phyloP scores from a whole-genome alignment of 2,888 invertebrate species.

The Tenthredo amoena region DNA sequence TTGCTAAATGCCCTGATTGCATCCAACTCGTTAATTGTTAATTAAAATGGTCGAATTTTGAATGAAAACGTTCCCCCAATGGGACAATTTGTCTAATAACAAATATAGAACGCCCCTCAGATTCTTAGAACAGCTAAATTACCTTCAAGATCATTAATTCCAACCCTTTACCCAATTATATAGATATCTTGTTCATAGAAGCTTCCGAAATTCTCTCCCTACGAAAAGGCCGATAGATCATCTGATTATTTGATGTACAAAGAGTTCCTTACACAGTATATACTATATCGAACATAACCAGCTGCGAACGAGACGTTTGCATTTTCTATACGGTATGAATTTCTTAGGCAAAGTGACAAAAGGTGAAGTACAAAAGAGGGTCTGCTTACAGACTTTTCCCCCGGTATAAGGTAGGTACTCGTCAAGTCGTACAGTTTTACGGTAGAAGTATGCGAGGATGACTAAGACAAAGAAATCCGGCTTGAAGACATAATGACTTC shows the following conservation, averaged over 20 bases:
- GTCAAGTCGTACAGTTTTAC: conserved; percentile 1
- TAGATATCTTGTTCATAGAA: neutral
- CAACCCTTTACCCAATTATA: no score
- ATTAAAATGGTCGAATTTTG: no score
- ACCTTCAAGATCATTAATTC: no score
- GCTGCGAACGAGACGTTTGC: neutral
- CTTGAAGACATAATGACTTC: neutral
- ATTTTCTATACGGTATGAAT: neutral
- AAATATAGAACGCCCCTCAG: no score
- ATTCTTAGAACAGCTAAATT: no score
- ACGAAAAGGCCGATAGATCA: neutral
- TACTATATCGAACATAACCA: neutral
- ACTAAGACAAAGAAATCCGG: conserved; percentile 16
- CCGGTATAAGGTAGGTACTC: neutral
- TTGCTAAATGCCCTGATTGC: no score
- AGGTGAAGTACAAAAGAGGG: conserved; percentile 9
- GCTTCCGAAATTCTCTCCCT: neutral
- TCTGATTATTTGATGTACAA: neutral
- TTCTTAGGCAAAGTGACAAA: conserved; percentile 15
- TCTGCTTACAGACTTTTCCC: neutral
- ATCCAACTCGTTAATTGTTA: no score
- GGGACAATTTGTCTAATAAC: no score
- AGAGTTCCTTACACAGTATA: neutral
- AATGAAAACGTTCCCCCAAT: no score
- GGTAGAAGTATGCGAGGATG: neutral